Evolutionary conservation across 2,888 invertebrate species (phyloP), one percentile per base, ranked within the genome.

Genomic region (Eupithecia pulchellata): DNA sequence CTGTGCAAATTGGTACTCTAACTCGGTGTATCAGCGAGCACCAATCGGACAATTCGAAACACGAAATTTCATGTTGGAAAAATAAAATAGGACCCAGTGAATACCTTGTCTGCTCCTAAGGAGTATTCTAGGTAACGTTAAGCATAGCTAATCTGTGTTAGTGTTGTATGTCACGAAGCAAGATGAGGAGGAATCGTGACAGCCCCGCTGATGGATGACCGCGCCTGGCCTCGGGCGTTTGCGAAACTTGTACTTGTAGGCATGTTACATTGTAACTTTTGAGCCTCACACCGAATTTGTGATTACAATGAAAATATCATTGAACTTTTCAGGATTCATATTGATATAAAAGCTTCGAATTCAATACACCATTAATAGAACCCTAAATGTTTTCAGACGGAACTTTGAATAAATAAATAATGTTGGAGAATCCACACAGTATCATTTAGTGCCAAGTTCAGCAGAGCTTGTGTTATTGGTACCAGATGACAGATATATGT

Each of bases 111-210:
- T n/a, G n/a, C n/a, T n/a, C n/a, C n/a, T 57, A 29, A 57, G 27
- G 3, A 29, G 57, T 17, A 57, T 57, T 27, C 52, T 52, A 52
- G 52, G 11, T 25, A 25, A 11, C 52, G 20, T 13, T 25, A 52
- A n/a, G 52, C 52, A 57, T 29, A 57, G 14, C 27, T 29, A 57
- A 57, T 29, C 29, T 20, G 17, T 57, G 57, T 11, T 32, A 60
- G 30, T 32, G 60, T 27, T 57, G 32, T 58, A n/a, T 32, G 60
- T 34, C 61, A 61, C 61, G 34, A 64, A 42, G n/a, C 89, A 89
- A 90, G 89, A 90, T 78, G 80, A 80, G 77, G 81, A 84, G 82
- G 83, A 86, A 85, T 91, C 92, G 92, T 90, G 92, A 90, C 87
- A 86, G 79, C 83, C 80, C 42, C 25, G 42, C 85, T 81, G 87